phyloP scores from a whole-genome alignment of 1,140 invertebrate genomes.

The Drosophila ogumai region DNA sequence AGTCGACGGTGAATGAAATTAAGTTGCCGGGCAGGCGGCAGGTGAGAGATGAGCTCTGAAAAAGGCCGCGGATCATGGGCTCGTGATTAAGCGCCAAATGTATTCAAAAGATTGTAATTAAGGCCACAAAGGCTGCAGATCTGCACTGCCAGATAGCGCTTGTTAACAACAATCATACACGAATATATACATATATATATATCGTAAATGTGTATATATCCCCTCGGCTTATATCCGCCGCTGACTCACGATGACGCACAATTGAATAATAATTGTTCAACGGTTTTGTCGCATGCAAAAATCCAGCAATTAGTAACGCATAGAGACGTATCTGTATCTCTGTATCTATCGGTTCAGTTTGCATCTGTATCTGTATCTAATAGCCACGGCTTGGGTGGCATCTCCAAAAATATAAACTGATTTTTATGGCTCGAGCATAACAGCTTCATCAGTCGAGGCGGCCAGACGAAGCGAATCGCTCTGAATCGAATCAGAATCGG shows the following conservation, averaged over 20 bases:
- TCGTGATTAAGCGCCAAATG: slow-evolving; percentile 82
- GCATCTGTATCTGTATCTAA: slow-evolving; percentile 30
- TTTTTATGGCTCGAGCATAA: slow-evolving; percentile 43
- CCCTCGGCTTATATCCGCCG: slow-evolving; percentile 21
- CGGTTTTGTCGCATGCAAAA: slow-evolving; percentile 78
- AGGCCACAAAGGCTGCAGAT: slow-evolving; percentile 81
- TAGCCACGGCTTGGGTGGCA: slow-evolving; percentile 61
- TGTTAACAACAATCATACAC: slow-evolving; percentile 56
- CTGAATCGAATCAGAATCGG: slow-evolving; percentile 14
- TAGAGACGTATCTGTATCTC: slow-evolving; percentile 29
- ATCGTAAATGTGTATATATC: not conserved
- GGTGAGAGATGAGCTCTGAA: slow-evolving; percentile 44
- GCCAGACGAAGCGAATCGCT: slow-evolving; percentile 29
- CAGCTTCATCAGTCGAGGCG: slow-evolving; percentile 28
- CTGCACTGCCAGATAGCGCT: slow-evolving; percentile 77
- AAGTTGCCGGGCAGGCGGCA: slow-evolving; percentile 55
- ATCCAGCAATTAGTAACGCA: slow-evolving; percentile 67
- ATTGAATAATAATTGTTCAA: slow-evolving; percentile 65
- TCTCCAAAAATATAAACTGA: slow-evolving; percentile 30
- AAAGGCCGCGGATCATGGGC: slow-evolving; percentile 66
- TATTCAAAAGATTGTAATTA: slow-evolving; percentile 84
- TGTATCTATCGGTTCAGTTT: not conserved
- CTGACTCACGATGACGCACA: slow-evolving; percentile 81
- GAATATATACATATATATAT: not conserved
- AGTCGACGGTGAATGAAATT: slow-evolving; percentile 39